phyloP scores from a whole-genome alignment of 2,888 invertebrate genomes.

The Geotrupes spiniger region DNA sequence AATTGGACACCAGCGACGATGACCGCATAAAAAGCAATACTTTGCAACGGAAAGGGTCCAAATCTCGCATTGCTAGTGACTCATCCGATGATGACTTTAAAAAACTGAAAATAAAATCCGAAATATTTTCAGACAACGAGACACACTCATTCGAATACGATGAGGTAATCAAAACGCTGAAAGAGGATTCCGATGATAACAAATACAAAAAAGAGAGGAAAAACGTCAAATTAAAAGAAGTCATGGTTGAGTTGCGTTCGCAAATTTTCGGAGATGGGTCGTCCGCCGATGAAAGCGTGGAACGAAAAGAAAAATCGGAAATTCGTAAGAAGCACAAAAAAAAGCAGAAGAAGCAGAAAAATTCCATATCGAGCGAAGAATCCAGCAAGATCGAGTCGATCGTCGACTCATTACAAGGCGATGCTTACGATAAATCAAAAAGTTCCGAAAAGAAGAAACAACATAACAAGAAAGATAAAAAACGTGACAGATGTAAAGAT shows the following conservation, averaged over 20 bases:
- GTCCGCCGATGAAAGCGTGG: constrained; percentile 42
- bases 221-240: constrained; percentile 40
- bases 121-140: constrained; percentile 60
- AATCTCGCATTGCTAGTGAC: constrained; percentile 74
- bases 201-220: constrained; percentile 44
- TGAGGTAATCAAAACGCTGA: constrained; percentile 34
- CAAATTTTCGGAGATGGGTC: constrained; percentile 39
- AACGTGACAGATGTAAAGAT: constrained; percentile 58
- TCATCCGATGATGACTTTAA: constrained; percentile 70
- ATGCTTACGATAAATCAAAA: constrained; percentile 40
- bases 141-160: constrained; percentile 51
- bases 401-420: constrained; percentile 36
- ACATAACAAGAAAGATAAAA: constrained; percentile 59
- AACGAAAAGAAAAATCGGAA: constrained; percentile 49
- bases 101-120: constrained; percentile 59
- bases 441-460: constrained; percentile 44
- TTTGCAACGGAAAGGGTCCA: constrained; percentile 63
- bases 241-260: constrained; percentile 35
- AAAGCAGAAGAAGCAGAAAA: constrained; percentile 77
- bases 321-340: constrained; percentile 78
- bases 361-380: constrained; percentile 57
- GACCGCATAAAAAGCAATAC: constrained; percentile 53
- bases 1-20: constrained; percentile 48
- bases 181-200: constrained; percentile 40
- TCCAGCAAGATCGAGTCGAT: constrained; percentile 49